A percentile compares a stretch with the other conserved stretches of the same genome.
phyloP scores from a whole-genome alignment of 2,113 vertebrate species.

The Tachuris rubrigastra region DNA sequence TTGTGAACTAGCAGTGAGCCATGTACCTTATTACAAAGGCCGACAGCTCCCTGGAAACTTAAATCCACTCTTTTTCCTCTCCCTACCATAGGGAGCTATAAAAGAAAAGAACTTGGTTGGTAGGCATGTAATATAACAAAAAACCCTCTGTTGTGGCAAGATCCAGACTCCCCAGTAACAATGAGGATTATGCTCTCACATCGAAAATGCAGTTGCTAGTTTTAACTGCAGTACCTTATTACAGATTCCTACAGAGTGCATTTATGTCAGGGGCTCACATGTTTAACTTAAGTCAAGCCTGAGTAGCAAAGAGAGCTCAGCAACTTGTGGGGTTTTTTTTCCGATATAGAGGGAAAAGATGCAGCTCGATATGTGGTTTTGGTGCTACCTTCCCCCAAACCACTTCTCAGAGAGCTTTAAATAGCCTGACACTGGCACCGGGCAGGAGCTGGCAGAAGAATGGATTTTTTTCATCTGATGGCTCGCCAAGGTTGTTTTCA shows the following conservation, averaged over 20 bases:
- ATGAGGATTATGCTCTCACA: slow-evolving; percentile 26
- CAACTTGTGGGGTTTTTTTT: neutral
- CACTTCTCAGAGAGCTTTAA: slow-evolving; percentile 46
- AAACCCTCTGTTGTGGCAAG: slow-evolving; percentile 23
- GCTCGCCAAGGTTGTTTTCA: slow-evolving; percentile 54
- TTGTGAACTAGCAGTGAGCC: slow-evolving; percentile 62
- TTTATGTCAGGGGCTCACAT: neutral
- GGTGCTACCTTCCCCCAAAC: neutral
- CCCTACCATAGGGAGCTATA: slow-evolving; percentile 23
- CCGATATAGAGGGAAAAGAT: neutral
- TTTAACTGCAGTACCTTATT: slow-evolving; percentile 46
- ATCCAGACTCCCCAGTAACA: slow-evolving; percentile 36
- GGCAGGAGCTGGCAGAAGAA: slow-evolving; percentile 49
- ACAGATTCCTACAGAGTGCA: neutral
- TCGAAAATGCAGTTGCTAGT: slow-evolving; percentile 37
- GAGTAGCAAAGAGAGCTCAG: neutral
- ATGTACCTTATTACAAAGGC: slow-evolving; percentile 58
- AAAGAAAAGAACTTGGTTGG: slow-evolving; percentile 58
- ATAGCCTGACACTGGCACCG: slow-evolving; percentile 49
- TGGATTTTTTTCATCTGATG: slow-evolving; percentile 48
- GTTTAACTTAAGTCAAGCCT: slow-evolving; percentile 6
- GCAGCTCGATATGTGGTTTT: neutral
- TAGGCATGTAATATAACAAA: slow-evolving; percentile 59
- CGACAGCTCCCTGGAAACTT: slow-evolving; percentile 60
- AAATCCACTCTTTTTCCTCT: slow-evolving; percentile 48